These are phyloP conservation scores for Agrotis clavis DNA, from an alignment of 2,888 invertebrate species.

Conservation along the genomic window DNA sequence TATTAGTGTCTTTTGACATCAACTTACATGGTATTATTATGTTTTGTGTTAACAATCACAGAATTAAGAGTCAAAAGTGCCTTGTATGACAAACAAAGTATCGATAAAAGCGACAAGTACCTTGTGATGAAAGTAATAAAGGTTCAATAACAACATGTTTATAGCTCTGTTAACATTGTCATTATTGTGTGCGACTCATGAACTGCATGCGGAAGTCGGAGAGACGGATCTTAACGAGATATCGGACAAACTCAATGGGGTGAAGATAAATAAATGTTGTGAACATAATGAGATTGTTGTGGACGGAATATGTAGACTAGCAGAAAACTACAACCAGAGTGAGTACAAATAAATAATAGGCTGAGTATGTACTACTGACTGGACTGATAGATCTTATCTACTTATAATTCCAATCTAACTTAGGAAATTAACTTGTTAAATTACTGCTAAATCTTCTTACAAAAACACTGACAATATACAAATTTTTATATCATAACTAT, in stretches of 20 bases:
- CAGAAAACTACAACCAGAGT: constrained; percentile 92
- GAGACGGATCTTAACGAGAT: constrained; percentile 88
- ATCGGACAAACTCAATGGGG: constrained; percentile 84
- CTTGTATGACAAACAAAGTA: constrained; percentile 52
- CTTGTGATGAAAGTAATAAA: constrained; percentile 63
- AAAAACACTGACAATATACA: not conserved
- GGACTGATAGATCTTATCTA: not conserved
- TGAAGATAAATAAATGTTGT: constrained; percentile 95
- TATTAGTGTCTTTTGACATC: constrained; percentile 25
- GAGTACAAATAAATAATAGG: constrained; percentile 69
- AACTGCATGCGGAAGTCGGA: constrained; percentile 72
- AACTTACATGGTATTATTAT: constrained; percentile 32
- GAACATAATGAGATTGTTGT: constrained; percentile 93
- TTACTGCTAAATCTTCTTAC: not conserved
- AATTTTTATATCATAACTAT: not conserved
- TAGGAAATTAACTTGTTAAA: not conserved
- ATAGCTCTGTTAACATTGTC: constrained; percentile 78
- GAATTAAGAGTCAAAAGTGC: constrained; percentile 41
- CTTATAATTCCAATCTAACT: not conserved
- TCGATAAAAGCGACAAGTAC: constrained; percentile 47
- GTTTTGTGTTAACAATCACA: constrained; percentile 26
- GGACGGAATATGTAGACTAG: constrained; percentile 92
- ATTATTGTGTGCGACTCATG: constrained; percentile 70
- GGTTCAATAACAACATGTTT: constrained; percentile 66
- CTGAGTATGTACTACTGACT: not conserved